A percentile compares a stretch with the other conserved stretches of the same genome.
phyloP scores from a whole-genome alignment of 2,113 vertebrate genomes.

The Bubo bubo region DNA sequence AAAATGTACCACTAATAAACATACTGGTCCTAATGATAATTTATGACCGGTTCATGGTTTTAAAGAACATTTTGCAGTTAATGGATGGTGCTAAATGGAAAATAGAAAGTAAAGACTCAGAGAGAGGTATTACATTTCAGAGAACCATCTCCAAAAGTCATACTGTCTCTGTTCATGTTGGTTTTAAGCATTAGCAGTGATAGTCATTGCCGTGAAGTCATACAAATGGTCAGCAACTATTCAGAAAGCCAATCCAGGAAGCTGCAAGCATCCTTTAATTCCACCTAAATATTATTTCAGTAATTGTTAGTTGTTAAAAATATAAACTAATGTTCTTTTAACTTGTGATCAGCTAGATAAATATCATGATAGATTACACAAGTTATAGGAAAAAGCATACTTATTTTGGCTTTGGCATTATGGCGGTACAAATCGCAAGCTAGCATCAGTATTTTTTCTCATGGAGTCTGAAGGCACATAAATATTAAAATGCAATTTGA shows the following conservation, averaged over 20 bases:
- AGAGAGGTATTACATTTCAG: background rate
- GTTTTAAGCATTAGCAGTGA: background rate
- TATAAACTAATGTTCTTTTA: slow-evolving; percentile 17
- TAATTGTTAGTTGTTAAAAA: slow-evolving; percentile 36
- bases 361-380: slow-evolving; percentile 11
- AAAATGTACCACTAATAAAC: background rate
- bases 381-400: background rate
- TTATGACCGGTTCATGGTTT: background rate
- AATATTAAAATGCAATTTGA: slow-evolving; percentile 67
- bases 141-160: background rate
- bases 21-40: background rate
- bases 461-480: slow-evolving; percentile 32
- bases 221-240: background rate
- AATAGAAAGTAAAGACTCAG: background rate
- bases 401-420: background rate
- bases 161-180: background rate
- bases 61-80: background rate
- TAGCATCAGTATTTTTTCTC: slow-evolving; percentile 13
- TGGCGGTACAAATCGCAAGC: background rate
- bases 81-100: background rate
- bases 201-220: background rate
- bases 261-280: background rate
- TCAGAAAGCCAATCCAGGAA: background rate
- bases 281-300: slow-evolving; percentile 35
- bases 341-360: background rate